Percentiles rank a stretch among this genome's conserved stretches.
phyloP scores from a whole-genome alignment of 2,888 invertebrate species.

The Panzeria rudis region DNA sequence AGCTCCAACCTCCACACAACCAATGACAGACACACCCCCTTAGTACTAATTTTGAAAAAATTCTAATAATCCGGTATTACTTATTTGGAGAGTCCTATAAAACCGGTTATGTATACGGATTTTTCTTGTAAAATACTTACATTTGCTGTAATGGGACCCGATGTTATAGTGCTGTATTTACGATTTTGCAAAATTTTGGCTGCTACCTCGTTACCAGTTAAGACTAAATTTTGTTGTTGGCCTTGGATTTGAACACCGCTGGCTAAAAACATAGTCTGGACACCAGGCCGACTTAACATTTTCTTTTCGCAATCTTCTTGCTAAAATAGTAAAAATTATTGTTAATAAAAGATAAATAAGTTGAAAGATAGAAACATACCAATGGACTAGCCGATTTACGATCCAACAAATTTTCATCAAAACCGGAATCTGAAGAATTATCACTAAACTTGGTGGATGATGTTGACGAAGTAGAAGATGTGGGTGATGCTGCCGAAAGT shows the following conservation, averaged over 20 bases:
- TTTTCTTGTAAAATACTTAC: conserved; percentile 33
- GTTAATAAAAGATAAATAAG: neutral
- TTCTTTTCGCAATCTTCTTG: conserved; percentile 80
- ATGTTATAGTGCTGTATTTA: conserved; percentile 71
- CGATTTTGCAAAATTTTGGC: conserved; percentile 79
- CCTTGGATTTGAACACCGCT: conserved; percentile 79
- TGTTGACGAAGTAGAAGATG: conserved; percentile 78
- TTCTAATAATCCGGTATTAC: too few relatives aligned
- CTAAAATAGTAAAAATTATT: conserved; percentile 70
- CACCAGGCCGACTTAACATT: conserved; percentile 73
- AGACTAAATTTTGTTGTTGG: conserved; percentile 79
- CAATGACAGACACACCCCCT: too few relatives aligned
- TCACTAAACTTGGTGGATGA: conserved; percentile 85
- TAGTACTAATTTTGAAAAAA: too few relatives aligned
- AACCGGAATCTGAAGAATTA: conserved; percentile 89
- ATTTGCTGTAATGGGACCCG: conserved; percentile 41
- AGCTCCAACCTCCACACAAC: too few relatives aligned
- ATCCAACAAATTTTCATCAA: conserved; percentile 85
- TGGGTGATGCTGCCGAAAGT: conserved; percentile 77
- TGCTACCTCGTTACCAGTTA: conserved; percentile 80
- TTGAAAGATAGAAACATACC: conserved; percentile 74
- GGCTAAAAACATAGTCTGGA: conserved; percentile 80
- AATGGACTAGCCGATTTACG: conserved; percentile 81
- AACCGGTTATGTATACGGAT: neutral
- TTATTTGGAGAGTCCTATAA: too few relatives aligned